A percentile compares a stretch with the other conserved stretches of the same genome.
phyloP scores from a whole-genome alignment of 2,888 invertebrate species.

The Pantelozetes paolii region DNA sequence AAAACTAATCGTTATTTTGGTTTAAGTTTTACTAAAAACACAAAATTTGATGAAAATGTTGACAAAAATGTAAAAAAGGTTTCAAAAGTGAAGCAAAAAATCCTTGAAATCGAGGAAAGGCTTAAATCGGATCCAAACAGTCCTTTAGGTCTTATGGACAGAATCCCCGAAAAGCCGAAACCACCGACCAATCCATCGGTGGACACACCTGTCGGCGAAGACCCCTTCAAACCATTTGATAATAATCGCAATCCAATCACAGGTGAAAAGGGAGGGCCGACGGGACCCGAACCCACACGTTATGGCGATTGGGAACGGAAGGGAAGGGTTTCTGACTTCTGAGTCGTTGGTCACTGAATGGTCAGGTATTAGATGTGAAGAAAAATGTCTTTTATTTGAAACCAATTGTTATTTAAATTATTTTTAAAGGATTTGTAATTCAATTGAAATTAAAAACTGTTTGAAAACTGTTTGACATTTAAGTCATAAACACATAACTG shows the following conservation, averaged over 20 bases:
- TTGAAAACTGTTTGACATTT: too few species aligned
- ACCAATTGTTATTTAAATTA: too few species aligned
- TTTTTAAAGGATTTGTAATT: neutral
- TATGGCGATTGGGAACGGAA: conserved; percentile 99
- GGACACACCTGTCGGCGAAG: neutral
- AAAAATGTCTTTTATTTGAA: neutral
- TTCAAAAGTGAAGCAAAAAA: conserved; percentile 1
- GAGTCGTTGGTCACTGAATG: neutral
- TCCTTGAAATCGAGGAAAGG: neutral
- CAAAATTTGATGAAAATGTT: neutral
- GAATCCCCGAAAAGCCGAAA: conserved; percentile 23
- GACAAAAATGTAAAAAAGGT: neutral
- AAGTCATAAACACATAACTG: too few species aligned
- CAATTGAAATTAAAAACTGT: too few species aligned
- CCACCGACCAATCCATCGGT: too few species aligned
- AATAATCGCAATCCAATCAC: conserved; percentile 66
- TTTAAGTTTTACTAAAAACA: neutral
- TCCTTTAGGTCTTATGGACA: conserved; percentile 38
- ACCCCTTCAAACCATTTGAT: conserved; percentile 45
- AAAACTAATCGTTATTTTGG: neutral
- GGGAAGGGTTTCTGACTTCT: conserved; percentile 93
- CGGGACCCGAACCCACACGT: conserved; percentile 95
- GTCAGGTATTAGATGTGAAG: neutral
- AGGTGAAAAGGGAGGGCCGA: conserved; percentile 90
- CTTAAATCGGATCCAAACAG: conserved; percentile 31